These are phyloP conservation scores for Ormyrus labotus DNA, from an alignment of 2,888 invertebrate genomes.

Conservation along the genomic window DNA sequence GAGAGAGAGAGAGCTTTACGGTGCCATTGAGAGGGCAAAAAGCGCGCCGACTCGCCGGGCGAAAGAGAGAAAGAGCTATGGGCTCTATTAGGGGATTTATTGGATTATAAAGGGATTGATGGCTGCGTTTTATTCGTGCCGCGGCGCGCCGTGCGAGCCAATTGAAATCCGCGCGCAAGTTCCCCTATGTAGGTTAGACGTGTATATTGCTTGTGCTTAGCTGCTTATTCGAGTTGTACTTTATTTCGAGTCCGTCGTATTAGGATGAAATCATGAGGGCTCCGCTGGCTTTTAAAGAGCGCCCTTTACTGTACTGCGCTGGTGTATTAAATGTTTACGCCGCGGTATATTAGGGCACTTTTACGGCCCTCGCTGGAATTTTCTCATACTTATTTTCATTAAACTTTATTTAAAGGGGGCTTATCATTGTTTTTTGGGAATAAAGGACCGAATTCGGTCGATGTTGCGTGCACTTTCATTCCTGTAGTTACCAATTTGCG, in stretches of 20 bases:
- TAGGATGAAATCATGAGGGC: too few relatives aligned
- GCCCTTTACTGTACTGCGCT: too few relatives aligned
- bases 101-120: conserved; percentile 53
- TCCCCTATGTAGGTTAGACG: not conserved
- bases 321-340: too few relatives aligned
- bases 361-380: too few relatives aligned
- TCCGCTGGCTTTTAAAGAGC: too few relatives aligned
- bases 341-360: too few relatives aligned
- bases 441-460: too few relatives aligned
- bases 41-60: not conserved
- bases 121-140: conserved; percentile 42
- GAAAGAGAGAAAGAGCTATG: conserved; percentile 40
- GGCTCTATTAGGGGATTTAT: conserved; percentile 53
- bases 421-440: too few relatives aligned
- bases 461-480: too few relatives aligned
- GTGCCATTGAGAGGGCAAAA: not conserved
- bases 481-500: too few relatives aligned
- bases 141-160: not conserved
- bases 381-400: too few relatives aligned
- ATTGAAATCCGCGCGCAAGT: conserved; percentile 29
- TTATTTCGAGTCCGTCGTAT: conserved; percentile 7
- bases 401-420: too few relatives aligned
- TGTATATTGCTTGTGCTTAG: not conserved
- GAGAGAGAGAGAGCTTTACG: conserved; percentile 8
- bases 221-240: not conserved